Base-by-base conservation (phyloP, 2,888 invertebrate species). In the Phalera bucephala region DNA sequence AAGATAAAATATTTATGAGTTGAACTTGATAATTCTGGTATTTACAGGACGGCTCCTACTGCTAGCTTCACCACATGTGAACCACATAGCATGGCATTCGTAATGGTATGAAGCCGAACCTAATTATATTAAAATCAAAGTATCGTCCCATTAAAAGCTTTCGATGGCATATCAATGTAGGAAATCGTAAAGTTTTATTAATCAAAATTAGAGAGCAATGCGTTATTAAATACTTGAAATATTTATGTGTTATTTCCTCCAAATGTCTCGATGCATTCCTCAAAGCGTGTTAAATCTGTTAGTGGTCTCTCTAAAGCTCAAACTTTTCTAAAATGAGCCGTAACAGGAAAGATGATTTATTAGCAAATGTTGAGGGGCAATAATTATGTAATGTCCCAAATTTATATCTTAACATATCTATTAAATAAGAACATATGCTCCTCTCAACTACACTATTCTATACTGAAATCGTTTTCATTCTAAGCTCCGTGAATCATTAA, bases 1-100 rank as follows among this genome's bases (percentile, higher is more conserved):
- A 41, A 8, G 40, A 55, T 52, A 45, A 56, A 54, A 54, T 38
- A 20, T 55, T 59, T 50, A 58, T 44, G 49, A 58, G 33, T 42
- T 19, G 21, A 40, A 37, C 37, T 8, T 27, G 41, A 33, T 39
- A 44, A 43, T 33, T 20, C 19, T 31, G 19, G 17, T n/a, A n/a
- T n/a, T n/a, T n/a, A n/a, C n/a, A n/a, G n/a, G n/a, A n/a, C n/a
- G n/a, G n/a, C n/a, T n/a, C n/a, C n/a, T n/a, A n/a, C n/a, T n/a
- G n/a, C n/a, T n/a, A n/a, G n/a, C n/a, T n/a, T n/a, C n/a, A n/a
- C 21, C 8, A 3, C 45, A 43, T 51, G 52, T 58, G 54, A 54
- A 49, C 45, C 20, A 10, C 26, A 21, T 25, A 3, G 39, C 15
- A 31, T 33, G 5, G 23, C 19, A 41, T 33, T 51, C 33, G 12